These are phyloP conservation scores for Latrodectus elegans DNA, from an alignment of 2,888 invertebrate genomes.

Conservation along the genomic window DNA sequence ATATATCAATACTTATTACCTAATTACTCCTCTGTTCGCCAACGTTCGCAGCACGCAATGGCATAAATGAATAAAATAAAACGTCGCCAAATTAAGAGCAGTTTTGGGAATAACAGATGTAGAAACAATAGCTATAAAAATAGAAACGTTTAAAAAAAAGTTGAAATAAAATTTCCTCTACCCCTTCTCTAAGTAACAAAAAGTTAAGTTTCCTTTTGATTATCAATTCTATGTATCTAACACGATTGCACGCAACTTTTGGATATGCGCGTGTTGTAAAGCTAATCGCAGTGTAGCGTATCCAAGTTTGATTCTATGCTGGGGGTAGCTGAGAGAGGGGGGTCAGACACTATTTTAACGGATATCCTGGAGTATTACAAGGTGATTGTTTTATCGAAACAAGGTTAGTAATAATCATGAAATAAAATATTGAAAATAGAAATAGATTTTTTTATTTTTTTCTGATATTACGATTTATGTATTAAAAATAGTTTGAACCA, in stretches of 20 bases:
- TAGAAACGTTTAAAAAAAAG: constrained; percentile 17
- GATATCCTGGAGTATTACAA: constrained; percentile 48
- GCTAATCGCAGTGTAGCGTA: constrained; percentile 40
- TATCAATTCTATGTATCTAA: constrained; percentile 47
- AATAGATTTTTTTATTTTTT: constrained; percentile 28
- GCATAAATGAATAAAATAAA: constrained; percentile 34
- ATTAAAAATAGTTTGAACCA: constrained; percentile 11
- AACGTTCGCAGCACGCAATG: constrained; percentile 19
- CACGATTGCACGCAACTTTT: constrained; percentile 48
- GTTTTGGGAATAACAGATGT: no score
- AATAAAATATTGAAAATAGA: constrained; percentile 31
- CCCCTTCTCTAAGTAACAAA: constrained; percentile 31
- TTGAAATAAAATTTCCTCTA: constrained; percentile 18
- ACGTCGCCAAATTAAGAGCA: no score
- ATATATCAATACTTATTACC: constrained; percentile 42
- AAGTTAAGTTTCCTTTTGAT: constrained; percentile 33
- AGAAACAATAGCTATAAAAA: constrained; percentile 12
- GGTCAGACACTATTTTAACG: constrained; percentile 25
- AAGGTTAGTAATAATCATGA: constrained; percentile 41
- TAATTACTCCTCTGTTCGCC: constrained; percentile 31
- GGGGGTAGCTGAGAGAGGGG: not conserved
- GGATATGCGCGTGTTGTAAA: constrained; percentile 38
- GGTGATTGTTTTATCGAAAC: constrained; percentile 42
- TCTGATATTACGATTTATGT: constrained; percentile 26
- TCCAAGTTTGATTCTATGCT: constrained; percentile 44